Percentiles rank a stretch among this genome's conserved stretches.
Evolutionary conservation across 2,888 invertebrate species (phyloP).

Genomic region (Ischnura elegans): DNA sequence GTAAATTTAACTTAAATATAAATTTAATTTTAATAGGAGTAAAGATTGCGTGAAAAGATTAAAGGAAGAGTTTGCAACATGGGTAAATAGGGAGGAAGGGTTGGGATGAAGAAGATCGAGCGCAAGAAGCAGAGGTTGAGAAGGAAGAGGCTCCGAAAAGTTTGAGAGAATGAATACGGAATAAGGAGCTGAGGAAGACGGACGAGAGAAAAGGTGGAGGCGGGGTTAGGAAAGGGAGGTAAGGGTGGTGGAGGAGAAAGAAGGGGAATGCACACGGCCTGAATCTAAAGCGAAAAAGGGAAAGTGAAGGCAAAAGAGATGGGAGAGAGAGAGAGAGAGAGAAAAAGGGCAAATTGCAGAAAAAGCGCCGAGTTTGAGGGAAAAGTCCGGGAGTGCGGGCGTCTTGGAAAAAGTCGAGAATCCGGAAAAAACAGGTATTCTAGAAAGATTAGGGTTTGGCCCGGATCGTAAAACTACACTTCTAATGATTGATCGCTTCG

Average conservation of each 20-base stretch:
- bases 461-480: background rate
- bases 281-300: background rate
- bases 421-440: constrained; percentile 4
- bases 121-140: background rate
- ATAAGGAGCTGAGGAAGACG: background rate
- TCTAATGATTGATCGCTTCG: constrained; percentile 7
- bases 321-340: background rate
- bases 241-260: background rate
- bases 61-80: background rate
- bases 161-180: constrained; percentile 13
- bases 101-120: background rate
- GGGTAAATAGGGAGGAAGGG: no score
- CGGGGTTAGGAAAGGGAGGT: background rate
- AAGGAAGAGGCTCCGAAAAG: background rate
- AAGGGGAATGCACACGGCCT: background rate
- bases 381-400: background rate
- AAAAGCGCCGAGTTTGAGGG: background rate
- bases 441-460: background rate
- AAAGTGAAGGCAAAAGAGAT: background rate
- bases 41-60: background rate
- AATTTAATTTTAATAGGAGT: no score
- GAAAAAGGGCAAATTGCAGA: background rate
- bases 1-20: no score
- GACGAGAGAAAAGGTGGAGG: background rate
- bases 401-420: background rate